These are phyloP conservation scores for Leptocoma aspasia DNA, from an alignment of 2,113 vertebrate genomes.

Conservation along the genomic window DNA sequence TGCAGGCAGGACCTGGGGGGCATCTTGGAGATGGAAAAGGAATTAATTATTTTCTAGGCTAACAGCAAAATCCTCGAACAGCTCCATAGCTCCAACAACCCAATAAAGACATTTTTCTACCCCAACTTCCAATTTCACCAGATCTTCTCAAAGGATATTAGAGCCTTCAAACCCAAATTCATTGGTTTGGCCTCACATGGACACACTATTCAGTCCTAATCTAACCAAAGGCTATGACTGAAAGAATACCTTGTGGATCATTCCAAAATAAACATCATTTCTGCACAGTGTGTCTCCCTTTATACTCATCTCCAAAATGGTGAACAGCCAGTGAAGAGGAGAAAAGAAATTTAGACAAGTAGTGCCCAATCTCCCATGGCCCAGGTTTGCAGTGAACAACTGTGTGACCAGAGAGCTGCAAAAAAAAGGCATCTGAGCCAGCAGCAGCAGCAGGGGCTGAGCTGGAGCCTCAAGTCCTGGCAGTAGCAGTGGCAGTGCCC, in stretches of 20 bases:
- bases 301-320: neutral
- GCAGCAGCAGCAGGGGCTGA: neutral
- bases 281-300: neutral
- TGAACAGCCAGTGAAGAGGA: neutral
- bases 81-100: neutral
- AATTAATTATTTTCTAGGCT: neutral
- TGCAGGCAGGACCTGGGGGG: neutral
- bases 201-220: neutral
- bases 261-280: neutral
- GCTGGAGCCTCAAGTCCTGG: neutral
- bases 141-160: neutral
- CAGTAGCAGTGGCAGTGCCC: conserved; percentile 25
- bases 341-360: neutral
- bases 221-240: neutral
- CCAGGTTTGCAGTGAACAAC: neutral
- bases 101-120: neutral
- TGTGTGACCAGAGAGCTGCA: neutral
- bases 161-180: neutral
- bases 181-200: neutral
- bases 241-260: neutral
- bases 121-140: neutral
- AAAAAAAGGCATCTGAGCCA: neutral
- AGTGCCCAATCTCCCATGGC: neutral
- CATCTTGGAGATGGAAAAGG: neutral
- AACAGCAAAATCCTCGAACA: neutral